phyloP scores from a whole-genome alignment of 92 coral and sea anemone species.

The Palythoa grandis region DNA sequence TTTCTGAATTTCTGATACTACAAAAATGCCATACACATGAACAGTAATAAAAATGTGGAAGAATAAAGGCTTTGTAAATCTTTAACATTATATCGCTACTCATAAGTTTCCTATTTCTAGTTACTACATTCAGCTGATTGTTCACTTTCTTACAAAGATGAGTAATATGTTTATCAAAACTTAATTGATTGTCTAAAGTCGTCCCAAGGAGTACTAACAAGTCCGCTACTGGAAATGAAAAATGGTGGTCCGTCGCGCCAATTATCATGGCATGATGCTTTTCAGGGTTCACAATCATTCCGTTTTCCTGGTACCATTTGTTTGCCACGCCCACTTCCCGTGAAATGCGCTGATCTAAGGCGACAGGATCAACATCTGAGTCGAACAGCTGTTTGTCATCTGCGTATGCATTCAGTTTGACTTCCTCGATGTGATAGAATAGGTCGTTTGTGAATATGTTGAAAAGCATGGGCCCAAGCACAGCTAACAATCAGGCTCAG shows the following conservation, averaged over 20 bases:
- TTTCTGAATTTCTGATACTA: too few relatives aligned
- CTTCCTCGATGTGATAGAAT: slow-evolving; percentile 24
- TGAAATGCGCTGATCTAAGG: slow-evolving; percentile 43
- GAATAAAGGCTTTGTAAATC: not conserved
- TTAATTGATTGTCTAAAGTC: too few relatives aligned
- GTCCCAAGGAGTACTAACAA: too few relatives aligned
- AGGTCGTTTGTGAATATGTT: slow-evolving; percentile 49
- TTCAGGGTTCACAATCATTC: slow-evolving; percentile 45
- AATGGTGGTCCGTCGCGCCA: too few relatives aligned
- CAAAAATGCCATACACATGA: not conserved
- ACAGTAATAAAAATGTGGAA: not conserved
- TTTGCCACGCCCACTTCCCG: slow-evolving; percentile 47
- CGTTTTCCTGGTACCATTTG: slow-evolving; percentile 39
- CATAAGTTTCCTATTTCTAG: not conserved
- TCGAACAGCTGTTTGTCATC: slow-evolving; percentile 41
- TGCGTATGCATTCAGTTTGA: slow-evolving; percentile 27
- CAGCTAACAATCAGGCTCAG: too few relatives aligned
- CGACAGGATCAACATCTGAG: slow-evolving; percentile 45
- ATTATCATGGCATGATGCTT: not conserved
- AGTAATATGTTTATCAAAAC: too few relatives aligned
- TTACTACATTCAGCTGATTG: not conserved
- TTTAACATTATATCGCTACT: not conserved
- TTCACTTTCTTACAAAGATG: not conserved
- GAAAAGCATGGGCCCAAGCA: slow-evolving; percentile 57
- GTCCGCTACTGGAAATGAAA: too few relatives aligned